Conservation (phyloP, 2,113 vertebrate genomes). For the Saccopteryx bilineata region DNA sequence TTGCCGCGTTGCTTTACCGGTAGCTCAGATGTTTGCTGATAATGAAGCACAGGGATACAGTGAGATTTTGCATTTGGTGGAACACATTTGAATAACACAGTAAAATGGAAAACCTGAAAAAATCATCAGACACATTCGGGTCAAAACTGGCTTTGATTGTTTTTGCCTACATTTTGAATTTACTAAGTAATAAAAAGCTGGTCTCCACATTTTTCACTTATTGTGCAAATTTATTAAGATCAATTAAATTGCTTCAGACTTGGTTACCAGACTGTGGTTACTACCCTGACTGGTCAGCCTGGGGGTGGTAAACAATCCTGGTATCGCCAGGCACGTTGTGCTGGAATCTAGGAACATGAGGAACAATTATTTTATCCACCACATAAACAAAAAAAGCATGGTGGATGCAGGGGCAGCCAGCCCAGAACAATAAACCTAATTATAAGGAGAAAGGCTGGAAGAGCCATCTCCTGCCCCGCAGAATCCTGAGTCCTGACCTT, state of each 20-base stretch:
- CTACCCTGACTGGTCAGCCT: background rate
- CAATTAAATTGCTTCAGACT: slow-evolving; percentile 58
- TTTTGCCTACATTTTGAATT: slow-evolving; percentile 61
- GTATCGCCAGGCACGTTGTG: slow-evolving; percentile 28
- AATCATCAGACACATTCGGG: background rate
- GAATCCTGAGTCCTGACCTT: background rate
- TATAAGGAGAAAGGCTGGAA: background rate
- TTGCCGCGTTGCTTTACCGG: background rate
- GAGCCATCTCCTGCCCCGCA: background rate
- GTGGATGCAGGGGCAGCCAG: background rate
- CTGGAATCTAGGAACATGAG: slow-evolving; percentile 61
- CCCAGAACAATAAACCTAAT: background rate
- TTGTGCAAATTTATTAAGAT: slow-evolving; percentile 23
- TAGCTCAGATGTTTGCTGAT: background rate
- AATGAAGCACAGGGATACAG: background rate
- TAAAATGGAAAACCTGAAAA: slow-evolving; percentile 32
- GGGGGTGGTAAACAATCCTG: slow-evolving; percentile 46
- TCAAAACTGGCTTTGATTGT: slow-evolving; percentile 22
- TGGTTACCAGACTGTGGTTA: slow-evolving; percentile 46
- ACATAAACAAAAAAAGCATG: slow-evolving; percentile 59
- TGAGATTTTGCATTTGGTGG: background rate
- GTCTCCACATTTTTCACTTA: slow-evolving; percentile 38
- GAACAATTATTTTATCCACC: background rate
- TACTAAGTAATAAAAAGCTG: background rate
- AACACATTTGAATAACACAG: background rate